These are phyloP conservation scores for Phenganax subtilis DNA, from an alignment of 92 coral and sea anemone genomes.

Conservation along the genomic window DNA sequence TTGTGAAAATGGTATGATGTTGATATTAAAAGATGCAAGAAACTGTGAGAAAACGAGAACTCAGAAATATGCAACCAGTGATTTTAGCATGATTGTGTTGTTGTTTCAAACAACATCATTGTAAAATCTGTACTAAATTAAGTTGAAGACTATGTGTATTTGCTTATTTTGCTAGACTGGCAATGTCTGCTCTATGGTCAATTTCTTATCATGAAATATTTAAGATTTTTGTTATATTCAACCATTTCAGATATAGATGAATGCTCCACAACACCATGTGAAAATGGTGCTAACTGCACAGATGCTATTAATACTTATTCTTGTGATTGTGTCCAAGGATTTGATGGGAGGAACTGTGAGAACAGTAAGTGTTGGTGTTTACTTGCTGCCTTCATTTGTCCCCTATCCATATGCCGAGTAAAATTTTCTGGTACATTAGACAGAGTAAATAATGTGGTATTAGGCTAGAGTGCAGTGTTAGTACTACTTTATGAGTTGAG, in stretches of 20 bases:
- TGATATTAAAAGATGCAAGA: background rate
- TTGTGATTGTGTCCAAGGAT: constrained; percentile 19
- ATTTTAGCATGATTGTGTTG: no score
- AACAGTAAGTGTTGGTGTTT: background rate
- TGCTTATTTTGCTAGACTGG: no score
- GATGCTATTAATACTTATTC: constrained; percentile 12
- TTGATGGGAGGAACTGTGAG: constrained; percentile 22
- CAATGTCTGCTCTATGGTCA: no score
- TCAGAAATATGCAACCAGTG: background rate
- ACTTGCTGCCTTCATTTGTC: background rate
- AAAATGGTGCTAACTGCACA: constrained; percentile 20
- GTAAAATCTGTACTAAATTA: no score
- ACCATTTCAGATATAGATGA: constrained; percentile 16
- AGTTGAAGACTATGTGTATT: no score
- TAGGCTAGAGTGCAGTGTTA: no score
- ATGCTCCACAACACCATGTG: constrained; percentile 14
- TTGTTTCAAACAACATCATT: no score
- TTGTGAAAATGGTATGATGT: constrained; percentile 29
- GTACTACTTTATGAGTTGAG: no score
- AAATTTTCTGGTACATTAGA: no score
- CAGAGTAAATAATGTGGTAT: no score
- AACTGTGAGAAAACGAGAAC: background rate
- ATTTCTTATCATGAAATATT: no score
- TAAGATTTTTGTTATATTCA: background rate
- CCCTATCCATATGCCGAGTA: no score